These are phyloP conservation scores for Calypte anna DNA, from an alignment of 2,113 vertebrate genomes.

Conservation along the genomic window DNA sequence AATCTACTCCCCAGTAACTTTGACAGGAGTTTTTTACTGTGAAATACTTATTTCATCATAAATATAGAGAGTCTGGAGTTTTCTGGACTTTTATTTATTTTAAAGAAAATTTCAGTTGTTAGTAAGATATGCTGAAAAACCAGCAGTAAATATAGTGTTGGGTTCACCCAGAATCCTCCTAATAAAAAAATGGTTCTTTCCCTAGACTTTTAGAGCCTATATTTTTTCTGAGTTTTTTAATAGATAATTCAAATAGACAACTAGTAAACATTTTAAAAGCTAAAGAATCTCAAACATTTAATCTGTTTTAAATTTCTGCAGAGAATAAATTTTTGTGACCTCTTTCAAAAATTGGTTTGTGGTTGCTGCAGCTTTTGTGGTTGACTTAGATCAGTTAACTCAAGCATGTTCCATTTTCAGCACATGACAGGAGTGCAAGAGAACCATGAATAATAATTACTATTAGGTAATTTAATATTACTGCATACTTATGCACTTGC, in stretches of 20 bases:
- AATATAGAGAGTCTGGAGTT: neutral
- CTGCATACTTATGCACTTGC: neutral
- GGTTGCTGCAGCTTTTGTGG: neutral
- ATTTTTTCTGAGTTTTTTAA: neutral
- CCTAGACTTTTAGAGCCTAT: fast-evolving
- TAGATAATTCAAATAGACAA: neutral
- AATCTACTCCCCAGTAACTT: neutral
- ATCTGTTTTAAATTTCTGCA: neutral
- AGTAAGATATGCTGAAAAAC: neutral
- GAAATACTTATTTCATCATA: neutral
- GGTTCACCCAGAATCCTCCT: neutral
- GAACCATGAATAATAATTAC: neutral
- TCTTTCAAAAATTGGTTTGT: neutral
- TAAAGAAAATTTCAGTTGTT: neutral
- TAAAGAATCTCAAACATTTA: neutral
- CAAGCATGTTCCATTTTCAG: neutral
- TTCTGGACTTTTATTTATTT: neutral
- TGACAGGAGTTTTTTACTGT: neutral
- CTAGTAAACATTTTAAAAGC: neutral
- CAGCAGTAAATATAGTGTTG: fast-evolving
- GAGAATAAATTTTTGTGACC: neutral
- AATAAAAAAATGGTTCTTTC: neutral
- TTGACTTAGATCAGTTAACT: neutral
- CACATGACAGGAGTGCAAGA: neutral
- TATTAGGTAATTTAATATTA: neutral